A percentile compares a stretch with the other conserved stretches of the same genome.
phyloP scores from a whole-genome alignment of 2,888 invertebrate genomes.

The Megastigmus dorsalis region DNA sequence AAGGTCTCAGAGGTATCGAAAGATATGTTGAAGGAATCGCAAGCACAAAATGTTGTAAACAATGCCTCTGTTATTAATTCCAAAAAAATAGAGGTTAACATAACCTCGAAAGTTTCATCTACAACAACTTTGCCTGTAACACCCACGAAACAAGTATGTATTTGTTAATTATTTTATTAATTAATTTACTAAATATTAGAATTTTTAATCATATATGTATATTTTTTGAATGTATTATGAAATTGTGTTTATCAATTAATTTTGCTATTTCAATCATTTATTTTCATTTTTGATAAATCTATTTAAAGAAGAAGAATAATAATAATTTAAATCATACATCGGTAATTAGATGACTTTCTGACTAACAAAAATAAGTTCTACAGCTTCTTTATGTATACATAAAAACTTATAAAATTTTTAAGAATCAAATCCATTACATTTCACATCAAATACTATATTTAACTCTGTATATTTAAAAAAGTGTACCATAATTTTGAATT shows the following conservation, averaged over 20 bases:
- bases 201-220: too few relatives aligned
- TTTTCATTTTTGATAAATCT: too few relatives aligned
- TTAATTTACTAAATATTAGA: not conserved
- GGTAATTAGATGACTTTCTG: too few relatives aligned
- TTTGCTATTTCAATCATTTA: too few relatives aligned
- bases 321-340: too few relatives aligned
- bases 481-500: slow-evolving; percentile 21
- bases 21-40: not conserved
- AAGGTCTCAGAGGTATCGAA: not conserved
- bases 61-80: slow-evolving; percentile 17
- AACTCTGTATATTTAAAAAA: not conserved
- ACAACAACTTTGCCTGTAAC: slow-evolving; percentile 19
- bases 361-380: too few relatives aligned
- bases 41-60: not conserved
- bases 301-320: too few relatives aligned
- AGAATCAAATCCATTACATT: too few relatives aligned
- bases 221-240: too few relatives aligned
- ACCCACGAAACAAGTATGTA: slow-evolving; percentile 22
- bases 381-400: too few relatives aligned
- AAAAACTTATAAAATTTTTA: too few relatives aligned
- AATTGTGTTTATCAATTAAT: too few relatives aligned
- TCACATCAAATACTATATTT: not conserved
- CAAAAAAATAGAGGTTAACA: slow-evolving; percentile 12
- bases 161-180: not conserved
- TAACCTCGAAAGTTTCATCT: slow-evolving; percentile 47